Evolutionary conservation across 2,113 vertebrate genomes (phyloP), one percentile per base, ranked within the genome.

Genomic region (Cranoglanis bouderius): DNA sequence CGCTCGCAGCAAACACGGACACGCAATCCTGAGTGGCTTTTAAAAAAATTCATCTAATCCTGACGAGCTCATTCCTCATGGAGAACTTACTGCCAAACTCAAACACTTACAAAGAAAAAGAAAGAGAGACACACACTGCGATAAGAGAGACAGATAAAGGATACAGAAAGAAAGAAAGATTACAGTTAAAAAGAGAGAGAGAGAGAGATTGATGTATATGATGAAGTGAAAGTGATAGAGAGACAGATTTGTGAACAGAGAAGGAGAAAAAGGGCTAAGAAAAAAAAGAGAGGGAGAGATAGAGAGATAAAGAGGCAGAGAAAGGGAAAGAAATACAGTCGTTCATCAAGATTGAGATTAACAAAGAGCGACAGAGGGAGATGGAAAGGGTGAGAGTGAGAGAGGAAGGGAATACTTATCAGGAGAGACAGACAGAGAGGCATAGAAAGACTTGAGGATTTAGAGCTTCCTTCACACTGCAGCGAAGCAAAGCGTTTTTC

Each of bases 21-120:
- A 67, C 8, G 51, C 29, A 32, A 65, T 59, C 29, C 55, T 35
- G 63, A 88, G 78, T 65, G 70, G 87, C 32, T 86, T 86, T 19
- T 51, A 75, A 80, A 78, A 86, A 85, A 55, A 21, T 49, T 51
- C 19, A 16, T 85, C 84, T 80, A 72, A 88, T 63, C 84, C 65
- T 88, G 72, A 87, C 49, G 85, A 87, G 89, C 85, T 61, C 55
- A 6, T 82, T 83, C 46, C 83, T 85, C 80, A 65, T 38, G 63
- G 87, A 81, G 86, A 85, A n/a, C 61, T 38, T 70, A 59, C 40
- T 65, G 80, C 43, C n/a, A 55, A 65, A 40, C 65, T 85, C 85
- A 78, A 55, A 80, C 51, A 67, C 51, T 81, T 53, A 57, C 8
- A 19, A 1, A 6, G 78, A 55, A 21, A 55, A 49, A 81, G 35